These are phyloP conservation scores for Drosophila nr. medialis DNA, from an alignment of 2,888 invertebrate species.

Conservation along the genomic window DNA sequence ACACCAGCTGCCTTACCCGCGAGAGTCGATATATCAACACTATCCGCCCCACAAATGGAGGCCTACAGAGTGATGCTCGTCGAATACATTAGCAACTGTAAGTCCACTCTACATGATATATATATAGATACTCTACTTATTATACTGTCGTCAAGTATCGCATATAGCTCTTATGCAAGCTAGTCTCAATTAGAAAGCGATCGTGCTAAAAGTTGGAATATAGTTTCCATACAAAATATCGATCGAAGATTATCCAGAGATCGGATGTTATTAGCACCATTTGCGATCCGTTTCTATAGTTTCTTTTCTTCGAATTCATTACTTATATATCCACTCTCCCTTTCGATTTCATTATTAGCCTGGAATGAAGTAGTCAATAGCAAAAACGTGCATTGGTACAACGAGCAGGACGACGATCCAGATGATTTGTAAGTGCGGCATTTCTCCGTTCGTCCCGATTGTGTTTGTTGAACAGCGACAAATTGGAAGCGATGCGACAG, in stretches of 20 bases:
- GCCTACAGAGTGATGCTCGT: constrained; percentile 85
- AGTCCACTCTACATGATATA: constrained; percentile 79
- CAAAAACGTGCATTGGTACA: constrained; percentile 87
- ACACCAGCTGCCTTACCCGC: neutral
- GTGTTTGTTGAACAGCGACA: neutral
- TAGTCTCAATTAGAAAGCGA: neutral
- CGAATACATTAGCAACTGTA: constrained; percentile 87
- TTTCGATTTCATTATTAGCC: constrained; percentile 84
- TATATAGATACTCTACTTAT: neutral
- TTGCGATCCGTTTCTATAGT: neutral
- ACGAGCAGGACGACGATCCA: constrained; percentile 84
- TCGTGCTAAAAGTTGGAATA: neutral
- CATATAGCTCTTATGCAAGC: no score
- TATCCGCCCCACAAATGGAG: constrained; percentile 2
- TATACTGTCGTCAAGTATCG: neutral
- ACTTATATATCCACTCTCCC: neutral
- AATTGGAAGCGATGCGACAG: neutral
- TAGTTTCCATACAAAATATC: no score
- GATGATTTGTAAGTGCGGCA: neutral
- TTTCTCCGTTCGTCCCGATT: neutral
- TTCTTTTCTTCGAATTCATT: neutral
- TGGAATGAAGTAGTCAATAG: constrained; percentile 90
- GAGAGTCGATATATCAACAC: neutral
- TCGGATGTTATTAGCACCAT: neutral
- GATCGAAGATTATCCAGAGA: neutral